Evolutionary conservation across 2,888 invertebrate genomes (phyloP).

Genomic region (Hirtodrosophila trivittata): DNA sequence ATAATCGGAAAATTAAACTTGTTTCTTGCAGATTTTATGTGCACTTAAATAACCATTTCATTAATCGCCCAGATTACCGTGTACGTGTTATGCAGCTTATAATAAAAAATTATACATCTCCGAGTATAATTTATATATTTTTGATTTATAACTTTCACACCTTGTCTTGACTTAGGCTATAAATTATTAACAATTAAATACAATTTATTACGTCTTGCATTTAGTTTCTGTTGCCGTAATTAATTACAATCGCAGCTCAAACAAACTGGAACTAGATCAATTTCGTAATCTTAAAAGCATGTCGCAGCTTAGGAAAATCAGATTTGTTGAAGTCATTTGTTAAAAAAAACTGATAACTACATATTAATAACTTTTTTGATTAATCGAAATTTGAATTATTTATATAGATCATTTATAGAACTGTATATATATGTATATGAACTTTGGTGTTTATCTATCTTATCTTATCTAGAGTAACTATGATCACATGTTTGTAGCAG

Average conservation of each 20-base stretch:
- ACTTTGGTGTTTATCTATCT: too few relatives aligned
- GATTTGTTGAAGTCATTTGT: not conserved
- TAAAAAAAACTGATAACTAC: not conserved
- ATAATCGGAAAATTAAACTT: slow-evolving; percentile 48
- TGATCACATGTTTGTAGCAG: too few relatives aligned
- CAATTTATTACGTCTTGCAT: slow-evolving; percentile 6
- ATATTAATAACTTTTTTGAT: not conserved
- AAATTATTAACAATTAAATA: not conserved
- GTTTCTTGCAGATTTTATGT: slow-evolving; percentile 48
- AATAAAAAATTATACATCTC: slow-evolving; percentile 16
- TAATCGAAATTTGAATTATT: too few relatives aligned
- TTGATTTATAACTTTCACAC: slow-evolving; percentile 39
- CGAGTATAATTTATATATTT: slow-evolving; percentile 15
- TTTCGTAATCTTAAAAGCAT: slow-evolving; percentile 21
- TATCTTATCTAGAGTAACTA: too few relatives aligned
- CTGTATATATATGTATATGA: too few relatives aligned
- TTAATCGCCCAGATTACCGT: slow-evolving; percentile 28
- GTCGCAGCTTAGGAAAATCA: slow-evolving; percentile 9
- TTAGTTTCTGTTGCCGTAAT: not conserved
- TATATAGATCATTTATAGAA: too few relatives aligned
- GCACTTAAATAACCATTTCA: slow-evolving; percentile 58
- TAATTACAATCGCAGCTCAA: slow-evolving; percentile 7
- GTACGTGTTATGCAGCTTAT: slow-evolving; percentile 24
- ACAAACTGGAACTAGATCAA: not conserved
- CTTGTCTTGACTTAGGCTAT: not conserved